Conservation (phyloP, 1,140 invertebrate species). For the Achatina immaculata region DNA sequence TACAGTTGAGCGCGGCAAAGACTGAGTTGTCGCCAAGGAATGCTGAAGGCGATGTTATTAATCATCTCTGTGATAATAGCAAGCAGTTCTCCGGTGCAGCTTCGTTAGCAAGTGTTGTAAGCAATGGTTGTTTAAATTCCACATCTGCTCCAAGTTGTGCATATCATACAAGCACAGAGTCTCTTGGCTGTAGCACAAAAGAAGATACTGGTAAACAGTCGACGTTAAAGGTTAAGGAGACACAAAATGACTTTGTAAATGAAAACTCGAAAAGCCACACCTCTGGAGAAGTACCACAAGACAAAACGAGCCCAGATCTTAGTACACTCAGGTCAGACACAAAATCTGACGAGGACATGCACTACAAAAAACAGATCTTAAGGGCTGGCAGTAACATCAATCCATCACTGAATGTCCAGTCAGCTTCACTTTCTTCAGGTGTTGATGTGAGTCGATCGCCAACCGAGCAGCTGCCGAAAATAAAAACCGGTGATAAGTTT, state of each 20-base stretch:
- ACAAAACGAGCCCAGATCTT: background rate
- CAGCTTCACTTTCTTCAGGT: slow-evolving; percentile 42
- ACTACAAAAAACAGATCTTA: slow-evolving; percentile 68
- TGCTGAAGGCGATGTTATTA: background rate
- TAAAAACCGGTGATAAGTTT: slow-evolving; percentile 53
- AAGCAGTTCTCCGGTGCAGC: too few relatives aligned
- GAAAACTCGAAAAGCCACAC: background rate
- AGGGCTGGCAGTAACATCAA: slow-evolving; percentile 53
- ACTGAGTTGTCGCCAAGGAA: background rate
- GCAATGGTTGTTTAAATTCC: background rate
- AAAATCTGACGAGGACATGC: slow-evolving; percentile 61
- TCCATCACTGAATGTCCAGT: slow-evolving; percentile 60
- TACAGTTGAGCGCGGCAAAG: background rate
- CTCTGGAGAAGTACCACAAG: background rate
- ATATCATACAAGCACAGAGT: background rate
- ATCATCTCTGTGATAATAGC: background rate
- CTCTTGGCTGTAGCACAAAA: background rate
- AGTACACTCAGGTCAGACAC: background rate
- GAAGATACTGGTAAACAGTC: background rate
- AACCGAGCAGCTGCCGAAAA: slow-evolving; percentile 65
- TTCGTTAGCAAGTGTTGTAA: background rate
- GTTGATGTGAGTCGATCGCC: slow-evolving; percentile 66
- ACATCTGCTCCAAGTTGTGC: background rate
- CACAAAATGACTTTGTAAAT: background rate
- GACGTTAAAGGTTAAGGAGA: background rate